Conservation (phyloP, 2,888 invertebrate genomes). For the Drosophila nigritarsus region DNA sequence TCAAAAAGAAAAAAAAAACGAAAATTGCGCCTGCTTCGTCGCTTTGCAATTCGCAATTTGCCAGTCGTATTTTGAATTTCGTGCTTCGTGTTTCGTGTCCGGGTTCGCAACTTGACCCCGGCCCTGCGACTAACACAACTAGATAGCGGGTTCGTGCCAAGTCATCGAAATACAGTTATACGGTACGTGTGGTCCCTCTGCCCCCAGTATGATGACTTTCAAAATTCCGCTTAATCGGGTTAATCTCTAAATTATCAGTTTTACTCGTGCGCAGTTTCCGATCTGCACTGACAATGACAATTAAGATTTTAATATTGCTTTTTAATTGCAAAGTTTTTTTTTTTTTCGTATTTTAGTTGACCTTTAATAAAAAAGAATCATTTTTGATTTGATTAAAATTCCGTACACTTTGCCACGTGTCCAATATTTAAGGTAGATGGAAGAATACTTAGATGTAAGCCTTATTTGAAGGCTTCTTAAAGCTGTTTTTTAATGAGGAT, state of each 20-base stretch:
- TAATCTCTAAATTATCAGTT: conserved; percentile 10
- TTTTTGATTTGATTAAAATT: background rate
- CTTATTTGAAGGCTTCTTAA: background rate
- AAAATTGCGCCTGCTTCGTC: conserved; percentile 11
- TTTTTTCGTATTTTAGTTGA: background rate
- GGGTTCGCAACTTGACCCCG: conserved; percentile 63
- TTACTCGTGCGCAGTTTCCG: conserved; percentile 50
- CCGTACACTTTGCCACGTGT: background rate
- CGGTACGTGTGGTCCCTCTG: conserved; percentile 46
- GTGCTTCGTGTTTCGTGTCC: conserved; percentile 57
- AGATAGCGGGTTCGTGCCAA: conserved; percentile 25
- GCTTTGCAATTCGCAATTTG: conserved; percentile 8
- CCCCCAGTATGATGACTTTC: conserved; percentile 15
- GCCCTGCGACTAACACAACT: conserved; percentile 4
- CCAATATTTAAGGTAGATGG: background rate
- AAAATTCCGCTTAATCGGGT: conserved; percentile 16
- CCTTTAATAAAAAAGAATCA: background rate
- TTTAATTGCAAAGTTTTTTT: background rate
- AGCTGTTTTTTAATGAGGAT: too few relatives aligned
- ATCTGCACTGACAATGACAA: background rate
- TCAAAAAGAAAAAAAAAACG: conserved; percentile 8
- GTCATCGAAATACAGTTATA: conserved; percentile 37
- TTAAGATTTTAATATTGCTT: background rate
- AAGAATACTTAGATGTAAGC: background rate
- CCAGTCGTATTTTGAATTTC: conserved; percentile 6